A percentile compares a stretch with the other conserved stretches of the same genome.
phyloP scores from a whole-genome alignment of 2,888 invertebrate genomes.

The Ommatoiulus sabulosus region DNA sequence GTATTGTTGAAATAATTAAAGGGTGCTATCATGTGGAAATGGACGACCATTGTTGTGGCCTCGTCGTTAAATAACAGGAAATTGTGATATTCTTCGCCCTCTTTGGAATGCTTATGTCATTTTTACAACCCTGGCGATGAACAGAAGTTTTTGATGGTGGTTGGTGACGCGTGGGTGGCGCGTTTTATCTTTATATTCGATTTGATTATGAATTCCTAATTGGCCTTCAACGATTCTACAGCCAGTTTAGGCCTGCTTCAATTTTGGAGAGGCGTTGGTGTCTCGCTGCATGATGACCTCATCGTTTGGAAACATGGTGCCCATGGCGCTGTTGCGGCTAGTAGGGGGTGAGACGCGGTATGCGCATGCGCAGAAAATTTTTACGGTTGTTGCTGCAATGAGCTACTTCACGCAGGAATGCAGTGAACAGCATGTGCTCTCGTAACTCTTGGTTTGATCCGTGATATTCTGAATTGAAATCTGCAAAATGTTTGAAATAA shows the following conservation, averaged over 20 bases:
- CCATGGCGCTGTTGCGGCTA: neutral
- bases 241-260: neutral
- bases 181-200: neutral
- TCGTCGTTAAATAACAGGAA: constrained; percentile 34
- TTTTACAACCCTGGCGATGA: neutral
- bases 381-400: neutral
- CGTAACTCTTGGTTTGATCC: too few relatives aligned
- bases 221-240: constrained; percentile 27
- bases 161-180: neutral
- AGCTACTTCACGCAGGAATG: too few relatives aligned
- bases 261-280: constrained; percentile 20
- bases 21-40: constrained; percentile 21
- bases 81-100: constrained; percentile 34
- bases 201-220: constrained; percentile 7
- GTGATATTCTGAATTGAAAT: too few relatives aligned
- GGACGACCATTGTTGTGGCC: constrained; percentile 19
- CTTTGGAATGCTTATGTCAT: constrained; percentile 28
- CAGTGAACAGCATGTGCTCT: too few relatives aligned
- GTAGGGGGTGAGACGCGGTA: neutral
- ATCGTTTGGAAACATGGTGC: neutral
- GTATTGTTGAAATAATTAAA: neutral
- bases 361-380: neutral
- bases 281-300: neutral
- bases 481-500: too few relatives aligned
- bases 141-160: neutral